phyloP scores from a whole-genome alignment of 2,113 vertebrate genomes.

The Catharus minimus region DNA sequence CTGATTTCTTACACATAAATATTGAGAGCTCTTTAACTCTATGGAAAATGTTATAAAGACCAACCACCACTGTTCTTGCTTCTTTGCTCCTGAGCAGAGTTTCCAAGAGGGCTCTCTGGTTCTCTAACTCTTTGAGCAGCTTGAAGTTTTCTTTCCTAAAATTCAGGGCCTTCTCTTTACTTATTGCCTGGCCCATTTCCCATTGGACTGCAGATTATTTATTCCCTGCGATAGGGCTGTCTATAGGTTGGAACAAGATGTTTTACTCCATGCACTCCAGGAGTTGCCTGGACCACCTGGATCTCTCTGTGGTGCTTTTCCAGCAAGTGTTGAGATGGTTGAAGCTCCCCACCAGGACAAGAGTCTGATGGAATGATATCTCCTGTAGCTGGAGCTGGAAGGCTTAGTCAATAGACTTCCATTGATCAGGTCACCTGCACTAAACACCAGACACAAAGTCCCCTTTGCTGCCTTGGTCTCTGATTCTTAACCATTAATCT shows the following conservation, averaged over 20 bases:
- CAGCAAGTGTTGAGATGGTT: accelerated
- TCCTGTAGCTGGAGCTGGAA: neutral
- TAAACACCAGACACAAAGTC: neutral
- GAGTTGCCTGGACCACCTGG: neutral
- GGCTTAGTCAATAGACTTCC: accelerated
- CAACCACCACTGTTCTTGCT: neutral
- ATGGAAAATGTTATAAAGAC: neutral
- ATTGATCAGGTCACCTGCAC: accelerated
- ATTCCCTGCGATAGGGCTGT: neutral
- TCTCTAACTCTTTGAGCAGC: neutral
- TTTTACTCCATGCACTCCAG: accelerated
- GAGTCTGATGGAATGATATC: accelerated
- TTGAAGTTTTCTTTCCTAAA: neutral
- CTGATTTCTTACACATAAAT: accelerated
- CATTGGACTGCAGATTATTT: neutral
- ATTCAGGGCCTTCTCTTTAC: neutral
- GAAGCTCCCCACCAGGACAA: neutral
- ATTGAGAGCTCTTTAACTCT: accelerated
- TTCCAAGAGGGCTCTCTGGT: neutral
- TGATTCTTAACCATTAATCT: neutral
- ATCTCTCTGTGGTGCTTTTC: neutral
- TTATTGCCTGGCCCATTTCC: neutral
- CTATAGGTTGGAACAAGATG: neutral
- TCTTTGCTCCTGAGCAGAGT: neutral
- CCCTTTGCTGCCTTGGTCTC: accelerated